These are phyloP conservation scores for Ranitomeya variabilis DNA, from an alignment of 2,113 vertebrate genomes.

Conservation along the genomic window DNA sequence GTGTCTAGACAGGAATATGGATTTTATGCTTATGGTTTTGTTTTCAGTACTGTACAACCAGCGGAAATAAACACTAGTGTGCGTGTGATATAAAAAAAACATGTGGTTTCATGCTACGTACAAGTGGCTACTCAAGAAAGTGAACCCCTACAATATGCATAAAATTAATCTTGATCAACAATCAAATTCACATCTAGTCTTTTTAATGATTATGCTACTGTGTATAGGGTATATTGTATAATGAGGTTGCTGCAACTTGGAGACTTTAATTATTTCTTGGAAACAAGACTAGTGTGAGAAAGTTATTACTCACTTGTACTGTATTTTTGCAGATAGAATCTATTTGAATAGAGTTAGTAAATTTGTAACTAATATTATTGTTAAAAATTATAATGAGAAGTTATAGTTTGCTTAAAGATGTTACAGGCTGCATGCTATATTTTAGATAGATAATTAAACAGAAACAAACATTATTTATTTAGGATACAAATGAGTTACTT, in stretches of 20 bases:
- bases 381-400: conserved; percentile 16
- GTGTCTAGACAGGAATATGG: too few species aligned
- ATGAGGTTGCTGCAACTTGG: conserved; percentile 26
- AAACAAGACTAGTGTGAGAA: conserved; percentile 21
- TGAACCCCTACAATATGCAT: not conserved
- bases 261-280: conserved; percentile 50
- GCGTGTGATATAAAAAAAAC: too few species aligned
- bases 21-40: too few species aligned
- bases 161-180: conserved; percentile 13
- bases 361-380: conserved; percentile 40
- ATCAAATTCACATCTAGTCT: not conserved
- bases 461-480: conserved; percentile 1
- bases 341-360: conserved; percentile 41
- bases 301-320: conserved; percentile 34
- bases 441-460: conserved; percentile 12
- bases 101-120: too few species aligned
- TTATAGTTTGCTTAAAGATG: conserved; percentile 27
- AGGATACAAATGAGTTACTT: not conserved
- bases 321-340: conserved; percentile 18
- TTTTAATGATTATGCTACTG: conserved; percentile 33
- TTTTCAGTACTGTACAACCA: too few species aligned
- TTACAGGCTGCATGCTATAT: not conserved
- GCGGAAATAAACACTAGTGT: too few species aligned
- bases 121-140: too few species aligned
- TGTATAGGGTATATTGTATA: conserved; percentile 3